Evolutionary conservation across 1,140 invertebrate species (phyloP).

Genomic region (Drosophila insularis): DNA sequence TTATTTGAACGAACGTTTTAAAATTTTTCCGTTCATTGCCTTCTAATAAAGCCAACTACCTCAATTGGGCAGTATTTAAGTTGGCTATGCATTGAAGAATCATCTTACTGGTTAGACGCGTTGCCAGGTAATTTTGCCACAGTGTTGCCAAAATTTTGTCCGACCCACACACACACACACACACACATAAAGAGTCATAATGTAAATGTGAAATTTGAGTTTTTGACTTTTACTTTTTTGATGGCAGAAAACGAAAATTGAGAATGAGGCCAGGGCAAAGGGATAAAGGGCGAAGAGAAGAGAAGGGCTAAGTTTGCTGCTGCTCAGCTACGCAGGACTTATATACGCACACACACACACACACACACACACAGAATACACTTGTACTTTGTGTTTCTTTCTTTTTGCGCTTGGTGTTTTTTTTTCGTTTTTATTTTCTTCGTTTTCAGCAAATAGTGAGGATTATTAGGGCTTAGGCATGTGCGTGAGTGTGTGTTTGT

Average conservation of each 20-base stretch:
- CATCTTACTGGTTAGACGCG: neutral
- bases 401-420: neutral
- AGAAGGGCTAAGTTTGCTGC: neutral
- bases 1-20: too few relatives aligned
- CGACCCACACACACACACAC: neutral
- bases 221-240: conserved; percentile 9
- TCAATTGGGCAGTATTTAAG: neutral
- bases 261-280: conserved; percentile 1
- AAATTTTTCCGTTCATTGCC: too few relatives aligned
- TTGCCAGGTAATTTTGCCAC: neutral
- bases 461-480: conserved; percentile 72
- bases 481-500: conserved; percentile 33
- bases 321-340: conserved; percentile 3
- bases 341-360: neutral
- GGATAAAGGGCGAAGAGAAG: neutral
- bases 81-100: neutral
- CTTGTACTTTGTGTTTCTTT: conserved; percentile 5
- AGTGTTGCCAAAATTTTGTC: neutral
- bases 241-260: conserved; percentile 8
- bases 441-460: conserved; percentile 61
- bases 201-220: conserved; percentile 12
- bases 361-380: neutral
- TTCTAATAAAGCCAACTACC: too few relatives aligned
- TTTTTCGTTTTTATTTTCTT: conserved; percentile 23
- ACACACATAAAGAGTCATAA: neutral